phyloP scores from a whole-genome alignment of 2,113 vertebrate genomes.

The Oncorhynchus masou region DNA sequence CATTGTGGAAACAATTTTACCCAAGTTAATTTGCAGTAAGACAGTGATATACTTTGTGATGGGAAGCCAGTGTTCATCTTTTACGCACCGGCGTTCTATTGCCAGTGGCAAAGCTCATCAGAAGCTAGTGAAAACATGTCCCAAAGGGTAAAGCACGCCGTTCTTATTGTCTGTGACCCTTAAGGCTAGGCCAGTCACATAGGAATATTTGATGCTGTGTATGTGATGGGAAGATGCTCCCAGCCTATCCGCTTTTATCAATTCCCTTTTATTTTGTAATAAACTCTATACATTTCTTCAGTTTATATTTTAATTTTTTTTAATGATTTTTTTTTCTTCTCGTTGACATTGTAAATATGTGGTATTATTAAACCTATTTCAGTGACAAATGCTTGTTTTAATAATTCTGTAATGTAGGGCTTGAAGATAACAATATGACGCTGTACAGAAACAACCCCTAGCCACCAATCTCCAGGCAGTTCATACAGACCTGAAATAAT shows the following conservation, averaged over 20 bases:
- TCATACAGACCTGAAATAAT: too few relatives aligned
- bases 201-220: constrained; percentile 21
- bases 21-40: background rate
- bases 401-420: background rate
- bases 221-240: constrained; percentile 17
- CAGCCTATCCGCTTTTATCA: background rate
- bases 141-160: background rate
- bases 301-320: background rate
- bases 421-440: background rate
- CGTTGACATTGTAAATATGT: background rate
- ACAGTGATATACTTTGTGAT: background rate
- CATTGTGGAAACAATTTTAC: background rate
- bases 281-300: background rate
- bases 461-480: background rate
- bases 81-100: background rate
- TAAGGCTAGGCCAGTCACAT: constrained; percentile 11
- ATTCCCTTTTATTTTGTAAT: background rate
- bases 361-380: background rate
- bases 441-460: background rate
- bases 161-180: constrained; percentile 19
- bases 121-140: constrained; percentile 8
- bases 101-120: constrained; percentile 8
- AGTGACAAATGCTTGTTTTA: background rate
- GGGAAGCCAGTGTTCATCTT: background rate
- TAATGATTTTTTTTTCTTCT: too few relatives aligned